A percentile compares a stretch with the other conserved stretches of the same genome.
Evolutionary conservation across 1,140 invertebrate species (phyloP).

Genomic region (Chironomus tepperi): DNA sequence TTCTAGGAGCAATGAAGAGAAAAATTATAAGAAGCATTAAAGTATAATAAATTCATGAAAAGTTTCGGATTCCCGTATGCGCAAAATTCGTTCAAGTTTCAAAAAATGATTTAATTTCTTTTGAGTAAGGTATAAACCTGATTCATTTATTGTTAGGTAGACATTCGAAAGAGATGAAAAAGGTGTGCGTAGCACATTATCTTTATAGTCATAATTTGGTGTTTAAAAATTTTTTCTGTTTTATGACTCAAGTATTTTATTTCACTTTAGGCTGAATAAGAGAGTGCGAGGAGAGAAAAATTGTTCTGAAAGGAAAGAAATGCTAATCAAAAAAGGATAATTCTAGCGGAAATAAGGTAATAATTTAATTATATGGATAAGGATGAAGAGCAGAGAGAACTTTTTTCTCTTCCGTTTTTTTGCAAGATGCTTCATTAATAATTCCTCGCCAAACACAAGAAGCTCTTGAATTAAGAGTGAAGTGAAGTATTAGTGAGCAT

Average conservation of each 20-base stretch:
- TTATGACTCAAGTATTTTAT: too few species aligned
- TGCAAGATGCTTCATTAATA: constrained; percentile 8
- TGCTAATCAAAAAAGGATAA: constrained; percentile 16
- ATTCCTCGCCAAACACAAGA: not conserved
- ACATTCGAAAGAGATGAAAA: not conserved
- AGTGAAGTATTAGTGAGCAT: not conserved
- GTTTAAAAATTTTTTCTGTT: not conserved
- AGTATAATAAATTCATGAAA: too few species aligned
- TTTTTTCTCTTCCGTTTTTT: not conserved
- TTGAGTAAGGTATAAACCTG: too few species aligned
- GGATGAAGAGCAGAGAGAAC: not conserved
- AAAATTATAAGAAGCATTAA: too few species aligned
- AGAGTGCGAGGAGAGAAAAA: too few species aligned
- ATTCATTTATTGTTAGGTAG: not conserved
- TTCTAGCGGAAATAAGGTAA: not conserved
- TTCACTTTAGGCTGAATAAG: too few species aligned
- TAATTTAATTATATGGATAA: constrained; percentile 18
- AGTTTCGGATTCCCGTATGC: too few species aligned
- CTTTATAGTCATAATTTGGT: not conserved
- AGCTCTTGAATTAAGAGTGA: not conserved
- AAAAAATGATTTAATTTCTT: too few species aligned
- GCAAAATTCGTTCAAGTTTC: too few species aligned
- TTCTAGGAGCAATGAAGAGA: too few species aligned
- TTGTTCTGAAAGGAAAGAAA: not conserved
- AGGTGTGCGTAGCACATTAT: not conserved